Base-by-base conservation (phyloP, 2,888 invertebrate species). In the Pegoplata infirma region DNA sequence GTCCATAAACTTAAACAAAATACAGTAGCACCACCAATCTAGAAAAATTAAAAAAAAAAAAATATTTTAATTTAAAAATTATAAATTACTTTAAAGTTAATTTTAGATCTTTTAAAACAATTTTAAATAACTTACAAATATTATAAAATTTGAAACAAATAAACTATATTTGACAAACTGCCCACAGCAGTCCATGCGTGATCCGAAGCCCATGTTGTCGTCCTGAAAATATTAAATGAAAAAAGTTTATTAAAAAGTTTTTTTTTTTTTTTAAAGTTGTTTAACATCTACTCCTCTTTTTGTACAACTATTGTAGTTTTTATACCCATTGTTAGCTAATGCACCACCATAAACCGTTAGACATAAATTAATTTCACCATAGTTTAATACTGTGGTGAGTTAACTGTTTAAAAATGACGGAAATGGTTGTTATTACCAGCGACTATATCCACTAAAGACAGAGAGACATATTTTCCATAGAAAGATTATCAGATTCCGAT, bases 101-200 rank as follows among this genome's bases (percentile, higher is more conserved):
- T 10, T 59, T 56, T 55, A 46, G 5, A 10, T 47, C 17, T 17
- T 17, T 28, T 51, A 1, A 25, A 28, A 94, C 19, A 49, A 21
- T 10, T 5, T 8, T 49, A 36, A 3, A 5, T n/a, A n/a, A 23
- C 96, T 95, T 92, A 97, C 97, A 88, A 96, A 94, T 85, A 96
- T 96, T 19, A 97, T 88, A 75, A 96, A 92, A 89, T 97, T 97
- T 78, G 95, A 92, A 80, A 94, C 91, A 88, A 97, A 96, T 85
- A 97, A 91, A 82, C 94, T 93, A 90, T 95, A 94, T 90, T 97
- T 97, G 91, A 97, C 95, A 86, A 94, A 95, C 85, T 95, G 93
- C 81, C 97, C 96, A 88, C 96, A 97, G 88, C 96, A 94, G 90
- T 96, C 95, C 94, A 96, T 95, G 86, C 94, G 94, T 81, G 94